Base-by-base conservation (phyloP, 1,140 invertebrate genomes). In the Branchinecta lindahli region DNA sequence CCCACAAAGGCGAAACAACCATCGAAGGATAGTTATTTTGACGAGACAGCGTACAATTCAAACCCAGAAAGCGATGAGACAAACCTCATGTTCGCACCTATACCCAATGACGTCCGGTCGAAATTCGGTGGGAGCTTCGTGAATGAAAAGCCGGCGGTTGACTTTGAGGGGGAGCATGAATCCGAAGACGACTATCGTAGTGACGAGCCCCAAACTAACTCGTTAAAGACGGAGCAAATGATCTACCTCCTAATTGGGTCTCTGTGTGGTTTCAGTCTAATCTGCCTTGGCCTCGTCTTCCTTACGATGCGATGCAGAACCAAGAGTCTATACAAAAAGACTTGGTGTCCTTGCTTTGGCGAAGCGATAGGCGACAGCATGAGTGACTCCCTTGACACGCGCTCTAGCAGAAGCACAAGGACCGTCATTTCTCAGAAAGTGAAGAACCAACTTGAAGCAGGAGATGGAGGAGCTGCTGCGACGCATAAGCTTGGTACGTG, bases 401-500 rank as follows among this genome's bases (percentile, higher is more conserved):
- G 45, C 0, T 66, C 61, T 8, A 67, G 66, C 9, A 5, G 45
- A 20, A 66, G 52, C 66, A 44, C 45, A 20, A 33, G 66, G 12
- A n/a, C 66, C 45, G 15, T 67, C 44, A 44, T 45, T 18, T 46
- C 68, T 20, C 8, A 20, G 61, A 52, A 33, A 33, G 12, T 44
- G 21, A 20, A 8, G 20, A 45, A 52, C 33, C 44, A 66, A 15
- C 44, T 18, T n/a, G 52, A 70, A 66, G 33, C 33, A 33, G 33
- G 46, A 45, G 15, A 67, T 20, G 65, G 65, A 21, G 70, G 46
- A 46, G 44, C 66, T 3, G 70, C n/a, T 15, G 65, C 70, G 33
- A 70, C 65, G 10, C 70, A 70, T 46, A 72, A 72, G 10, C 65
- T 72, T 10, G 69, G 71, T 9, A 66, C 71, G 7, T 72, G 71